Percentiles rank a stretch among this genome's conserved stretches.
Conservation (phyloP, 1,140 invertebrate genomes). For the Atta texana region DNA sequence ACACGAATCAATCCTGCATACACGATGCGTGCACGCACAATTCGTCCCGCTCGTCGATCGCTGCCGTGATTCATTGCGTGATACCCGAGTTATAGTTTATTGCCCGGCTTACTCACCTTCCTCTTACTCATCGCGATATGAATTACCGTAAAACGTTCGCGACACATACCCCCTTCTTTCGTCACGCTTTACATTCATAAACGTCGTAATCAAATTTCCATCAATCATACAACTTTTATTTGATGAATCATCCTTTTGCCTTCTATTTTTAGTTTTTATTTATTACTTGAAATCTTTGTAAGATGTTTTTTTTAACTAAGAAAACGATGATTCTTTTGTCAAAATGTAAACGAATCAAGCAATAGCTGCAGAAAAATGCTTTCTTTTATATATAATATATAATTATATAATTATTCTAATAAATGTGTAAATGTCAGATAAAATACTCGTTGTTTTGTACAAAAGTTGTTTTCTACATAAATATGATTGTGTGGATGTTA, state of each 20-base stretch:
- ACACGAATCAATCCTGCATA: conserved; percentile 59
- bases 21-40: conserved; percentile 51
- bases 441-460: neutral
- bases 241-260: neutral
- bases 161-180: conserved; percentile 7
- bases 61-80: conserved; percentile 66
- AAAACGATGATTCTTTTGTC: neutral
- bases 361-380: neutral
- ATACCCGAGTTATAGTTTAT: conserved; percentile 36
- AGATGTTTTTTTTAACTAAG: neutral
- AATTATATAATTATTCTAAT: neutral
- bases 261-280: conserved; percentile 14
- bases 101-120: conserved; percentile 58
- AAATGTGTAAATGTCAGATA: neutral
- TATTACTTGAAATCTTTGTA: neutral
- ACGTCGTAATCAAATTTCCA: neutral
- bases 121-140: conserved; percentile 62
- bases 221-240: neutral
- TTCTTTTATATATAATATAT: neutral
- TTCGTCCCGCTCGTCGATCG: conserved; percentile 46
- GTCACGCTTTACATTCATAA: conserved; percentile 32
- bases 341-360: neutral
- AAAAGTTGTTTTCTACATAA: conserved; percentile 3
- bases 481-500: neutral
- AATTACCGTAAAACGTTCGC: conserved; percentile 37